Evolutionary conservation across 2,888 invertebrate species (phyloP).

Genomic region (Cheilosia urbana): DNA sequence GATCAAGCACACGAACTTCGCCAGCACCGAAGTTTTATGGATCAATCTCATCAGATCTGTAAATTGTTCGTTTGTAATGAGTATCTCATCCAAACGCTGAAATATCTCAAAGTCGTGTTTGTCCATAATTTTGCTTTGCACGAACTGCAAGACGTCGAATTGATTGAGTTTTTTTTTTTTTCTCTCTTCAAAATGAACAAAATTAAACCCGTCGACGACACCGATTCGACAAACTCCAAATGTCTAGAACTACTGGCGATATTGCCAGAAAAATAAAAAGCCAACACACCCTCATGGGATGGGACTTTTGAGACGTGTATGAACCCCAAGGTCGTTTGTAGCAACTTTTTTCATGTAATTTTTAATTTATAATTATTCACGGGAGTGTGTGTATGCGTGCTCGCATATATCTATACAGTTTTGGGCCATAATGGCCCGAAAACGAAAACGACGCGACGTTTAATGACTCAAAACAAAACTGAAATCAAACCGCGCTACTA

Average conservation of each 20-base stretch:
- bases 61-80: constrained; percentile 66
- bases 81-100: constrained; percentile 67
- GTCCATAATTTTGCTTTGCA: constrained; percentile 50
- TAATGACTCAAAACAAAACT: constrained; percentile 58
- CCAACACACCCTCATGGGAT: constrained; percentile 38
- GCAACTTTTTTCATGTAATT: constrained; percentile 18
- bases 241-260: constrained; percentile 53
- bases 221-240: constrained; percentile 40
- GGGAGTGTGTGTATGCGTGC: constrained; percentile 10
- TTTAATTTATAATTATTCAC: constrained; percentile 34
- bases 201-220: constrained; percentile 29
- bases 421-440: constrained; percentile 50
- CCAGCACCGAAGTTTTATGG: constrained; percentile 60
- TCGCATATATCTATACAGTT: constrained; percentile 14
- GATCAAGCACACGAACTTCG: constrained; percentile 57
- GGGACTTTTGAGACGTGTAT: constrained; percentile 35
- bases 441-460: constrained; percentile 24
- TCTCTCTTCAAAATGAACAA: neutral
- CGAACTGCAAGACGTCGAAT: neutral
- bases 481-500: constrained; percentile 12
- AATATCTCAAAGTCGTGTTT: constrained; percentile 69
- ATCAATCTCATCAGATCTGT: constrained; percentile 52
- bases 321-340: constrained; percentile 52
- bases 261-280: constrained; percentile 41
- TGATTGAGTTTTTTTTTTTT: neutral